Conservation (phyloP, 2,888 invertebrate genomes). For the Fragum fragum region DNA sequence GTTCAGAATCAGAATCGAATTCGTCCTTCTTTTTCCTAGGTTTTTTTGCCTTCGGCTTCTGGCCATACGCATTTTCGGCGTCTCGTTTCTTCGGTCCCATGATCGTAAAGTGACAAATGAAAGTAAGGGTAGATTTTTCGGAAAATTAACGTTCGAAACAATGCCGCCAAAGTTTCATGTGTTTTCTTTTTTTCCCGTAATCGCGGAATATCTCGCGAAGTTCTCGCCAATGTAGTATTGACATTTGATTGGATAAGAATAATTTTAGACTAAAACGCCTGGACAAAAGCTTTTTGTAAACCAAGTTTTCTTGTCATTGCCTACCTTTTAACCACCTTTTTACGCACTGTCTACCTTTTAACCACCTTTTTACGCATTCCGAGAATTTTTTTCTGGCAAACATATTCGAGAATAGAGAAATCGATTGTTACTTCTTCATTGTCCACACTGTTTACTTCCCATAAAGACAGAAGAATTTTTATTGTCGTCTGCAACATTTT, state of each 20-base stretch:
- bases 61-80: conserved; percentile 70
- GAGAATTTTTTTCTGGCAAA: too few species aligned
- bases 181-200: conserved; percentile 62
- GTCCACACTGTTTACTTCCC: too few species aligned
- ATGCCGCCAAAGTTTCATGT: conserved; percentile 68
- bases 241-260: conserved; percentile 6
- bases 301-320: too few species aligned
- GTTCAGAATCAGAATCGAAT: conserved; percentile 65
- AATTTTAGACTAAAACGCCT: too few species aligned
- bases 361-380: too few species aligned
- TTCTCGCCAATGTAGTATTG: conserved; percentile 4
- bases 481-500: too few species aligned
- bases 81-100: conserved; percentile 82
- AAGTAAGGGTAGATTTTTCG: neutral
- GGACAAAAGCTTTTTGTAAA: too few species aligned
- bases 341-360: too few species aligned
- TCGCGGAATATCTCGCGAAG: conserved; percentile 61
- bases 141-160: conserved; percentile 36
- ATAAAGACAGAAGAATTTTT: too few species aligned
- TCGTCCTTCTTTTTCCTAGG: conserved; percentile 78
- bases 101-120: conserved; percentile 13
- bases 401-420: too few species aligned
- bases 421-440: too few species aligned
- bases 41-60: conserved; percentile 73
- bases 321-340: too few species aligned